These are phyloP conservation scores for Camponotus pennsylvanicus DNA, from an alignment of 1,140 invertebrate species.

Conservation along the genomic window DNA sequence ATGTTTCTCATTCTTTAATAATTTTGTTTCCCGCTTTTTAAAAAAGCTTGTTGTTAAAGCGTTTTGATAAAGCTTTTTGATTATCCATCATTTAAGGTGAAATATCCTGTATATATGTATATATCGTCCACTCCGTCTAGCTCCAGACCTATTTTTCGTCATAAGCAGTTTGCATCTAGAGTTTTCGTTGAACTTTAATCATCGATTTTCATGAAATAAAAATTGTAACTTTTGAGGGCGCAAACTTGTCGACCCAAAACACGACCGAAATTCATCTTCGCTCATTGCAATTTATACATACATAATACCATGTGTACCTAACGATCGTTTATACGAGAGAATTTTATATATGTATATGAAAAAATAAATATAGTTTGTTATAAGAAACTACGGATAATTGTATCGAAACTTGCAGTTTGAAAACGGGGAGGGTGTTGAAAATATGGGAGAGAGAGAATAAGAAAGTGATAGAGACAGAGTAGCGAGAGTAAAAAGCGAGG, in stretches of 20 bases:
- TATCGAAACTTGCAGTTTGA: constrained; percentile 22
- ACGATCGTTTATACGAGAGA: constrained; percentile 30
- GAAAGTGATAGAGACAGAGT: neutral
- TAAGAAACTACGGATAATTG: neutral
- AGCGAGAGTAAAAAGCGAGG: neutral
- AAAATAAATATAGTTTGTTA: constrained; percentile 49
- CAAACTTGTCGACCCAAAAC: neutral
- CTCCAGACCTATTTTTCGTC: neutral
- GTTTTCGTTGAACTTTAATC: constrained; percentile 11
- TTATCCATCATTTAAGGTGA: neutral
- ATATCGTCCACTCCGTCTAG: neutral
- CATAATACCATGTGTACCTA: constrained; percentile 44
- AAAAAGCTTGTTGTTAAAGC: too few species aligned
- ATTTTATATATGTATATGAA: constrained; percentile 60
- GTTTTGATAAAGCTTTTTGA: neutral
- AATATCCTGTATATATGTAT: constrained; percentile 18
- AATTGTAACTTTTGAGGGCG: neutral
- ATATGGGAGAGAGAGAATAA: neutral
- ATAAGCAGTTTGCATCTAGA: neutral
- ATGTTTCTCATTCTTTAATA: neutral
- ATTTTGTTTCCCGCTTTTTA: constrained; percentile 23
- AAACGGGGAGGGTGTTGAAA: neutral
- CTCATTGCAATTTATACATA: constrained; percentile 21
- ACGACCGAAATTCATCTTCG: constrained; percentile 17
- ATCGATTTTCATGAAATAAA: neutral